Evolutionary conservation across 2,888 invertebrate species (phyloP), one percentile per base, ranked within the genome.

Genomic region (Petrolisthes cinctipes): DNA sequence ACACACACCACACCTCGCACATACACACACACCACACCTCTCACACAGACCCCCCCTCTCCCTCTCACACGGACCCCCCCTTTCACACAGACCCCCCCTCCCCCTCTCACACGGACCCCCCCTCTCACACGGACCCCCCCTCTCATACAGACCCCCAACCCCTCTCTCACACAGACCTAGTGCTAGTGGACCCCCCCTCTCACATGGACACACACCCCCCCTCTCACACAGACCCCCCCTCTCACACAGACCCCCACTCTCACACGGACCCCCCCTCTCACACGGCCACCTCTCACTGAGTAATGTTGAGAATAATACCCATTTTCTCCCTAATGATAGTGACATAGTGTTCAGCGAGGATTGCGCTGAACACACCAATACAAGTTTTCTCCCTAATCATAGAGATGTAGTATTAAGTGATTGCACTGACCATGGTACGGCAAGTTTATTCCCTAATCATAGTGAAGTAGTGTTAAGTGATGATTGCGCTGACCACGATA

Each of bases 201-300:
- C 87, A 84, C 87, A 84, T 84, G 81, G 66, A n/a, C n/a, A n/a
- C n/a, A n/a, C n/a, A n/a, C 75, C 84, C 87, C 87, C 84, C 87
- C 73, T 73, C 37, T 37, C 61, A 1, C 37, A 37, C 37, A 37
- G 37, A 0, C 37, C 37, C 37, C 61, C 61, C 9, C 61, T 17
- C 61, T 17, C 61, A 1, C 9, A 9, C 61, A 17, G 9, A 1
- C 9, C 75, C 9, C 73, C 81, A 84, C 84, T 84, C 87, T 80
- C 87, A 80, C 87, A 88, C 80, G 73, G 54, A 68, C 81, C 37
- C 37, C 37, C 37, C 68, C 83, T 88, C 80, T 88, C 87, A 84
- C 87, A 84, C 87, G 81, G 66, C 75, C 84, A 84, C 87, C 84
- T n/a, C n/a, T n/a, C 87, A 88, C 73, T 73, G 84, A 88, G 84